Percentiles rank a stretch among this genome's conserved stretches.
Conservation (phyloP, 2,113 vertebrate species). For the Procavia capensis region DNA sequence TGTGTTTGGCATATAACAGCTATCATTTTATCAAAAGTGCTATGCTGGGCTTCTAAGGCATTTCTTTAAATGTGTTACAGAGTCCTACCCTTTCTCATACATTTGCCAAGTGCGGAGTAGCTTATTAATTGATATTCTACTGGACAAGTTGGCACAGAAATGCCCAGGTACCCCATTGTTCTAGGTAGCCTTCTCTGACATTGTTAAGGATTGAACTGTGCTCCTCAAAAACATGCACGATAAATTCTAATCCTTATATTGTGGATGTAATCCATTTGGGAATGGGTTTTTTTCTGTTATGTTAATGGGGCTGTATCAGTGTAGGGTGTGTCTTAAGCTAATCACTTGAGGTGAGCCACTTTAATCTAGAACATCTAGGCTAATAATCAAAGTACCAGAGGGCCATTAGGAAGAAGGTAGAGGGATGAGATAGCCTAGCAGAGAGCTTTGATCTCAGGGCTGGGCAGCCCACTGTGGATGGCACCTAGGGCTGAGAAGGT, state of each 20-base stretch:
- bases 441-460: background rate
- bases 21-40: background rate
- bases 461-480: fast-evolving
- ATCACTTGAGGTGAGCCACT: background rate
- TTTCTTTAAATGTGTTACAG: background rate
- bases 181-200: background rate
- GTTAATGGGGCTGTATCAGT: background rate
- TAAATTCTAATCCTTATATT: background rate
- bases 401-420: fast-evolving
- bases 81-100: background rate
- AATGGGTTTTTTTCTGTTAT: background rate
- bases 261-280: background rate
- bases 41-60: background rate
- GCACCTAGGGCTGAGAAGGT: fast-evolving
- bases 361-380: background rate
- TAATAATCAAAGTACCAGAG: background rate
- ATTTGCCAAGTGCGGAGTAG: background rate
- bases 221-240: too few relatives aligned
- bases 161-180: background rate
- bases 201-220: background rate
- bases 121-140: background rate
- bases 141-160: background rate
- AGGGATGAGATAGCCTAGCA: background rate
- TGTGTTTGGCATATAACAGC: background rate
- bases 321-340: background rate